Percentiles rank a stretch among this genome's conserved stretches.
phyloP scores from a whole-genome alignment of 2,888 invertebrate species.

The Lochmaea crataegi region DNA sequence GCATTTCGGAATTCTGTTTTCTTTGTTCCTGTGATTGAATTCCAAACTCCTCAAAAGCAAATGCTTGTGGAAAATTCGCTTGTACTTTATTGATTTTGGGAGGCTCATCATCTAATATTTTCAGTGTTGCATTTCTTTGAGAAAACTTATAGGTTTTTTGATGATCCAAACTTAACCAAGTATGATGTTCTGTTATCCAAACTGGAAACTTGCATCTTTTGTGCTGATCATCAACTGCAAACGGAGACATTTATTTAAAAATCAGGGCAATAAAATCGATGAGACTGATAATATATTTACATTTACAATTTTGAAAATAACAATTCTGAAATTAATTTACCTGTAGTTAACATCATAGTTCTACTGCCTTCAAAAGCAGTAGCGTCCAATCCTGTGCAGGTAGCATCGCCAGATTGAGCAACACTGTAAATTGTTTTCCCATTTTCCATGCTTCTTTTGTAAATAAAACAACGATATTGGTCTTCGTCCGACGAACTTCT shows the following conservation, averaged over 20 bases:
- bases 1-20: constrained; percentile 66
- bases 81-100: constrained; percentile 50
- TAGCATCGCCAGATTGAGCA: constrained; percentile 84
- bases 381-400: constrained; percentile 78
- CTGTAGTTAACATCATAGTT: constrained; percentile 81
- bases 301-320: constrained; percentile 9
- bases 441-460: constrained; percentile 69
- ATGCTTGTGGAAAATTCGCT: constrained; percentile 50
- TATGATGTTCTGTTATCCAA: constrained; percentile 83
- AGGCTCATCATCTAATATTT: constrained; percentile 62
- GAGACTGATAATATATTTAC: neutral
- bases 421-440: constrained; percentile 73
- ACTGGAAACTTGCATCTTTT: constrained; percentile 81
- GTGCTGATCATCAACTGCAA: constrained; percentile 78
- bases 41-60: constrained; percentile 59
- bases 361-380: constrained; percentile 82
- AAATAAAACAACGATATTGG: constrained; percentile 85
- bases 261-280: too few species aligned
- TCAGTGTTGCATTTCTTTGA: constrained; percentile 77
- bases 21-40: constrained; percentile 62
- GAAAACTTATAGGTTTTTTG: constrained; percentile 79
- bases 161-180: constrained; percentile 84
- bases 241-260: neutral
- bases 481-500: constrained; percentile 77
- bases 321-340: constrained; percentile 62